Base-by-base conservation (phyloP, 1,140 invertebrate species). In the Cepaea nemoralis region DNA sequence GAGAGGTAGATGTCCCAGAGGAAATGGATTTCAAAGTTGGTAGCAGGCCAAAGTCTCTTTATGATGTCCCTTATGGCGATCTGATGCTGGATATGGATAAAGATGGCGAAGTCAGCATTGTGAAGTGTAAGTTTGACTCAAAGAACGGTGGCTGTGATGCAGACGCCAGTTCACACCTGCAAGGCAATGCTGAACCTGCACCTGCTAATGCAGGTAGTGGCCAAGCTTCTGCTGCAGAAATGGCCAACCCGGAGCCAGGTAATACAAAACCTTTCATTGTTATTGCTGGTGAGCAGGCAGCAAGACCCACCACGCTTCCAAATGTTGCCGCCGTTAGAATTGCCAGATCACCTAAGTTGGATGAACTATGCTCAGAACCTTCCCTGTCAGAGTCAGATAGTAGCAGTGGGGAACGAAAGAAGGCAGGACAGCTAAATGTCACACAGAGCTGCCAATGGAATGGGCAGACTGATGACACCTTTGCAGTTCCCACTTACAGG, bases 31-130 rank as follows among this genome's bases (percentile, higher is more conserved):
- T 22, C 45, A 31, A 31, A 3, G 5, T 45, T 19, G 14, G 16
- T 3, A 48, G 5, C 24, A 45, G 78, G 33, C 78, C 78, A 1
- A 14, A 37, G 19, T 80, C 78, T 16, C 33, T 80, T 40, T 80
- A 73, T 42, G 78, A 80, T 45, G 37, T 50, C 37, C 78, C 78
- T n/a, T 55, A 78, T 31, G 55, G 48, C 24, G 69, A 39, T 22
- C 6, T 45, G 12, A 24, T 45, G 19, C 37, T 71, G 35, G 69
- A 39, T 2, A 45, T 8, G 1, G 69, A 71, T 37, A 27, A 1
- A 5, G 37, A 71, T 6, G 14, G 2, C 8, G 14, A 6, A 14
- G 24, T 14, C 1, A 12, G 24, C 37, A 27, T 22, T 45, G 19
- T 1, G 40, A 39, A 22, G 40, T 24, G 69, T 45, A 39, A 35